Conservation (phyloP, 2,113 vertebrate genomes). For the Oxygymnocypris stewartii region DNA sequence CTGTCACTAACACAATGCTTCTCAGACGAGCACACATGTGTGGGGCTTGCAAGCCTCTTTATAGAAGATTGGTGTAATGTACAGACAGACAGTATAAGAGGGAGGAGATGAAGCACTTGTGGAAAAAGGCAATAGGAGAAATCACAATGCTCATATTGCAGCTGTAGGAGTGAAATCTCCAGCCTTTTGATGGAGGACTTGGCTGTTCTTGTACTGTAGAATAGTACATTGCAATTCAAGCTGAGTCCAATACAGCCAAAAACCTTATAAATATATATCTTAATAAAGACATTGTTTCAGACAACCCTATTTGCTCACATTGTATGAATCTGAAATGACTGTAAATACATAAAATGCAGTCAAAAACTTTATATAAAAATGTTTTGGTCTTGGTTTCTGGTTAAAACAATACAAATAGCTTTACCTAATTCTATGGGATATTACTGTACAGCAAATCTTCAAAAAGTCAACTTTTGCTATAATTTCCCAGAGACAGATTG, state of each 20-base stretch:
- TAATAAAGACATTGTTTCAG: not conserved
- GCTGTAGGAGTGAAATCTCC: slow-evolving; percentile 1
- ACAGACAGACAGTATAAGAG: not conserved
- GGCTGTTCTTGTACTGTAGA: slow-evolving; percentile 11
- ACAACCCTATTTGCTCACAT: not conserved
- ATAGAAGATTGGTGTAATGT: not conserved
- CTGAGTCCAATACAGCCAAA: not conserved
- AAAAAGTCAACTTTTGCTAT: too few relatives aligned
- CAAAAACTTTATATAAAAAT: not conserved
- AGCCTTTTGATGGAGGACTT: not conserved
- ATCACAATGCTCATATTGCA: not conserved
- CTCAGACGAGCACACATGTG: not conserved
- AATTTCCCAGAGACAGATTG: too few relatives aligned
- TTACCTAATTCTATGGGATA: too few relatives aligned
- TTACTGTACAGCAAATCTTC: too few relatives aligned
- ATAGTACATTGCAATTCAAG: not conserved
- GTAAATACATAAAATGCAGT: not conserved
- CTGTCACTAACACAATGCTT: not conserved
- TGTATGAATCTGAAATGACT: not conserved
- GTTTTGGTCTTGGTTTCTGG: not conserved
- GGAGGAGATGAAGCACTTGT: slow-evolving; percentile 1
- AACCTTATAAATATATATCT: not conserved
- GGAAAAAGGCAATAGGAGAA: not conserved
- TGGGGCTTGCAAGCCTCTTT: not conserved
- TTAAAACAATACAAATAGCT: not conserved